Base-by-base conservation (phyloP, 2,113 vertebrate species). In the Garra rufa region DNA sequence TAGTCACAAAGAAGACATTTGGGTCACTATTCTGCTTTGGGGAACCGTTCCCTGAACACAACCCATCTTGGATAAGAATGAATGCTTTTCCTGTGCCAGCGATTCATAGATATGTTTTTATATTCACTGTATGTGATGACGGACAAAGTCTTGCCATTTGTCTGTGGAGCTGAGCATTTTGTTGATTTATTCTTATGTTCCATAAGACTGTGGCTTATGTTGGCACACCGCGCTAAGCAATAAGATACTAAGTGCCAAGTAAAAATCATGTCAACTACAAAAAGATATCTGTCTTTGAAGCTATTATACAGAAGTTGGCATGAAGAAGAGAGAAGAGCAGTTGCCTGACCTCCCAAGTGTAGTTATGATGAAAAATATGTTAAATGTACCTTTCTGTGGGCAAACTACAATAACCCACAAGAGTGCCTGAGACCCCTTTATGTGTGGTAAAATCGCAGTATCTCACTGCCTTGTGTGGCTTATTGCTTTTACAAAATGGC, bases 111-210 rank as follows among this genome's bases (percentile, higher is more conserved):
- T 19, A 24, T 70, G n/a, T 44, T 44, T 73, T 73, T 85, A 65
- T 5, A 84, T 61, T 84, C 26, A 26, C 73, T 82, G 57, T 30
- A 80, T 57, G 44, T 84, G 69, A 55, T 41, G 48, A 81, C 9
- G 67, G 84, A 70, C 48, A 48, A 48, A 57, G n/a, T 30, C 71
- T 81, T 70, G 52, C 73, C 71, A 71, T 86, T 85, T 75, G 55
- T 76, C 48, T 85, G 63, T 43, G 59, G 28, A 57, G 21, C 34
- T 63, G 74, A 73, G 76, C 69, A 44, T 82, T 81, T 21, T 73
- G 46, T 81, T 82, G 84, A 88, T 88, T 86, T 84, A 83, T 78
- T 79, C 26, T 38, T n/a, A 10, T 75, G 69, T 79, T 81, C 19
- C 73, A 55, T 28, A 57, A 75, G 82, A 38, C 59, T 24, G 41